These are phyloP conservation scores for Epizoanthus ramosus DNA, from an alignment of 92 coral and sea anemone genomes.

Conservation along the genomic window DNA sequence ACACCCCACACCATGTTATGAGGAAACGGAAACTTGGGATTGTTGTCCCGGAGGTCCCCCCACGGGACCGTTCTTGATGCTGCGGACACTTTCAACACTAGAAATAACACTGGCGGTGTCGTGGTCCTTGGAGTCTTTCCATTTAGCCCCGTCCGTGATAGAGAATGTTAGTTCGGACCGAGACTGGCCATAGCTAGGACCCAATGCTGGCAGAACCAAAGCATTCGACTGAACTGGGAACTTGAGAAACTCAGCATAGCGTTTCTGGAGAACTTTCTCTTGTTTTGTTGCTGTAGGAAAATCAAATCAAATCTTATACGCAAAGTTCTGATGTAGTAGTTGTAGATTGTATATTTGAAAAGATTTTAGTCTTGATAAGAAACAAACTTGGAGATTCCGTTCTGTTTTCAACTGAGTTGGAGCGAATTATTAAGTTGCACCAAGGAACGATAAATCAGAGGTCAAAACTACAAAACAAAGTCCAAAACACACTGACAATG, in stretches of 20 bases:
- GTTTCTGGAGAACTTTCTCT: constrained; percentile 78
- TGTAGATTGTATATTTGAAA: no score
- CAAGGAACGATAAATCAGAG: no score
- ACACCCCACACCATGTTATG: not conserved
- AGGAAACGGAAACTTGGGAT: constrained; percentile 4
- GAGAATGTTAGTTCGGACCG: constrained; percentile 82
- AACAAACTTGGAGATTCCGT: no score
- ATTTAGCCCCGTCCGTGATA: constrained; percentile 88
- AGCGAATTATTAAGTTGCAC: no score
- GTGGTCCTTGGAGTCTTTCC: constrained; percentile 75
- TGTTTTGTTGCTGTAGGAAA: constrained; percentile 79
- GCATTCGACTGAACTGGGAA: constrained; percentile 79
- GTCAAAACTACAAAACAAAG: no score
- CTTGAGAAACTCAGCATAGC: constrained; percentile 85
- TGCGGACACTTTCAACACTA: constrained; percentile 61
- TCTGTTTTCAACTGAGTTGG: no score
- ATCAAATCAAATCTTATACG: not conserved
- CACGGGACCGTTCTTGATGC: constrained; percentile 10
- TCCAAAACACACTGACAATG: no score
- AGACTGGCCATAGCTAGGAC: constrained; percentile 79
- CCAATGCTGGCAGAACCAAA: constrained; percentile 68
- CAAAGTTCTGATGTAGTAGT: no score
- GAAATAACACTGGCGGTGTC: constrained; percentile 75
- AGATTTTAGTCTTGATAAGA: no score
- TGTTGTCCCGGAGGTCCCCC: not conserved